These are phyloP conservation scores for Leguminivora glycinivorella DNA, from an alignment of 1,140 invertebrate genomes.

Conservation along the genomic window DNA sequence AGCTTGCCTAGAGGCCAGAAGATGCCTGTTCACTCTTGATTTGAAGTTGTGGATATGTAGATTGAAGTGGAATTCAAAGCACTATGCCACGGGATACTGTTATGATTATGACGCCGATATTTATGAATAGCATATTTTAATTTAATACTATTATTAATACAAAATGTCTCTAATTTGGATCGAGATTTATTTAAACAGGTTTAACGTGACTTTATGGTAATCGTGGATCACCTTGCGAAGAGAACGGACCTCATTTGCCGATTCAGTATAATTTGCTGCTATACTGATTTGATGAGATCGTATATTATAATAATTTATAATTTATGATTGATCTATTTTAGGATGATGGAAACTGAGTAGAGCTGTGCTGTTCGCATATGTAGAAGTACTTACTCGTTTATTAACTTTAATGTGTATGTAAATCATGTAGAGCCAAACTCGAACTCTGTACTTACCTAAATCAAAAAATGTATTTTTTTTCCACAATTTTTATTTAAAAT, in stretches of 20 bases:
- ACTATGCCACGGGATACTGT: background rate
- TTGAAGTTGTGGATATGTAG: no score
- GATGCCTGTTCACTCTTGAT: no score
- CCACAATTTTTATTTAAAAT: no score
- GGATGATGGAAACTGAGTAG: background rate
- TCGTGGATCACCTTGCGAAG: constrained; percentile 30
- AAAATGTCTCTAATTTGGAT: background rate
- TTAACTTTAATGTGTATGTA: no score
- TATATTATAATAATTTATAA: background rate
- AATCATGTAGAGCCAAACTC: no score
- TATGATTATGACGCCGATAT: background rate
- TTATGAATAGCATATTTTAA: background rate
- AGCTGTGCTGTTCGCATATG: background rate
- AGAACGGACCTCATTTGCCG: constrained; percentile 19
- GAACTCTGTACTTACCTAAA: no score
- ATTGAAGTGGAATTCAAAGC: no score
- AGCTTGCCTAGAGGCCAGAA: no score
- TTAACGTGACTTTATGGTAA: constrained; percentile 25
- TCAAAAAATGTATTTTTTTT: no score
- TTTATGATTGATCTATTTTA: constrained; percentile 2
- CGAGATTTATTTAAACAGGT: background rate
- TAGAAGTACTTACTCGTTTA: no score
- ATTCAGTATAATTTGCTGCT: constrained; percentile 8
- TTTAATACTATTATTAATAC: background rate
- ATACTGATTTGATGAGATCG: constrained; percentile 12